Percentiles rank a stretch among this genome's conserved stretches.
phyloP scores from a whole-genome alignment of 1,140 invertebrate species.

The Hylaeus anthracinus region DNA sequence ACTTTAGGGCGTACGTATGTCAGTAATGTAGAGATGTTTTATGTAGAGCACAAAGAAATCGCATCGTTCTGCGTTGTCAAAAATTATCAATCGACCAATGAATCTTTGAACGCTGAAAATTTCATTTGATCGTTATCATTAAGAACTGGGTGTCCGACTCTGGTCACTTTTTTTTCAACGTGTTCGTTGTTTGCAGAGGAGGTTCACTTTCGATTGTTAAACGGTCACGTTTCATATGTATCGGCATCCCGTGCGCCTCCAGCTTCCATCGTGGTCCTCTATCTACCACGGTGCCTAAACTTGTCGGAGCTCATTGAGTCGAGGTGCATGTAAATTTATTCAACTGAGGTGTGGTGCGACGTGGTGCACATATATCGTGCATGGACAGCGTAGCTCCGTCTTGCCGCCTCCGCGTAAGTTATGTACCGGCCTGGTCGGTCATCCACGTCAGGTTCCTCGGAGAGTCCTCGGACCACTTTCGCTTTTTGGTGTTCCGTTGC shows the following conservation, averaged over 20 bases:
- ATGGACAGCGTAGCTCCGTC: conserved; percentile 52
- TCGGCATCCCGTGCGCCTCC: neutral
- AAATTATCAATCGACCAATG: no score
- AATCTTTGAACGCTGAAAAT: no score
- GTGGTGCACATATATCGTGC: conserved; percentile 57
- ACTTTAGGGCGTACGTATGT: no score
- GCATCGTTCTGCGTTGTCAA: no score
- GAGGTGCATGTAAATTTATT: conserved; percentile 74
- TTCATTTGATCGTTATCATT: no score
- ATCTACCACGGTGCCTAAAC: conserved; percentile 27
- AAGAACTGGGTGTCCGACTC: no score
- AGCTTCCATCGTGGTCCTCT: conserved; percentile 7
- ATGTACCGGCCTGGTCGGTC: conserved; percentile 60
- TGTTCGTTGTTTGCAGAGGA: neutral
- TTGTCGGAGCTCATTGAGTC: conserved; percentile 59
- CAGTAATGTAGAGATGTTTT: no score
- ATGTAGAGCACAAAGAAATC: no score
- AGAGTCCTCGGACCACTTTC: conserved; percentile 56
- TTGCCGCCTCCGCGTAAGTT: conserved; percentile 69
- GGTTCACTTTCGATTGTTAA: neutral
- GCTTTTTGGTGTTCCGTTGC: conserved; percentile 43
- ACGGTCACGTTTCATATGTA: neutral
- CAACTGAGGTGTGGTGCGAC: conserved; percentile 68
- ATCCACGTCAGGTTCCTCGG: conserved; percentile 43
- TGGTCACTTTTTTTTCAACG: no score